Evolutionary conservation across 2,113 vertebrate species (phyloP).

Genomic region (Xiphias gladius): DNA sequence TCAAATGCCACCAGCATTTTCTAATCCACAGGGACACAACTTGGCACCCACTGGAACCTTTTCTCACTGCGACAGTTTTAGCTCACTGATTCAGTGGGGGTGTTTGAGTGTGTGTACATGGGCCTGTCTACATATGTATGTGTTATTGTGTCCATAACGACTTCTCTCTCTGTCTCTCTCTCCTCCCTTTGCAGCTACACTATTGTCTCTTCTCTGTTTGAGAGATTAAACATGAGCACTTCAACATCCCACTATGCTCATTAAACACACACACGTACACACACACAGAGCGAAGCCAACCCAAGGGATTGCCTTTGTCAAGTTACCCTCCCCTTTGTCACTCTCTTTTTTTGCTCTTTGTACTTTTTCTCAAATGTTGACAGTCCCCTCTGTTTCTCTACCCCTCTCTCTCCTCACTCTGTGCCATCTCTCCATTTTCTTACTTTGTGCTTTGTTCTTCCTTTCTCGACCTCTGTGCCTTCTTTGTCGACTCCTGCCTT

Average conservation of each 20-base stretch:
- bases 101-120: constrained; percentile 13
- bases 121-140: constrained; percentile 63
- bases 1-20: constrained; percentile 66
- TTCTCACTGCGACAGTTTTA: constrained; percentile 73
- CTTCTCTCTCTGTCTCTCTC: constrained; percentile 29
- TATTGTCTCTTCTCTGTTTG: constrained; percentile 50
- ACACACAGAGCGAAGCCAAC: constrained; percentile 14
- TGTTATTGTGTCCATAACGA: constrained; percentile 72
- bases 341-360: constrained; percentile 1
- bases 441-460: not conserved
- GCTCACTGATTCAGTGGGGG: constrained; percentile 61
- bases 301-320: constrained; percentile 57
- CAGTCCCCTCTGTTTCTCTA: not conserved
- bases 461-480: not conserved
- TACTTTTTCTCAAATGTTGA: constrained; percentile 9
- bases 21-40: constrained; percentile 67
- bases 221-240: constrained; percentile 55
- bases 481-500: constrained; percentile 2
- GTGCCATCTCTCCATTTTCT: constrained; percentile 4
- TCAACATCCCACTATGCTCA: constrained; percentile 61
- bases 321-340: constrained; percentile 36
- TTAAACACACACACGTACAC: constrained; percentile 45
- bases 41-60: constrained; percentile 68
- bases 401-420: not conserved
- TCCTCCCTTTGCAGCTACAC: constrained; percentile 29